These are phyloP conservation scores for Eulemur coronatus DNA, from an alignment of 2,797 vertebrate genomes.

Conservation along the genomic window DNA sequence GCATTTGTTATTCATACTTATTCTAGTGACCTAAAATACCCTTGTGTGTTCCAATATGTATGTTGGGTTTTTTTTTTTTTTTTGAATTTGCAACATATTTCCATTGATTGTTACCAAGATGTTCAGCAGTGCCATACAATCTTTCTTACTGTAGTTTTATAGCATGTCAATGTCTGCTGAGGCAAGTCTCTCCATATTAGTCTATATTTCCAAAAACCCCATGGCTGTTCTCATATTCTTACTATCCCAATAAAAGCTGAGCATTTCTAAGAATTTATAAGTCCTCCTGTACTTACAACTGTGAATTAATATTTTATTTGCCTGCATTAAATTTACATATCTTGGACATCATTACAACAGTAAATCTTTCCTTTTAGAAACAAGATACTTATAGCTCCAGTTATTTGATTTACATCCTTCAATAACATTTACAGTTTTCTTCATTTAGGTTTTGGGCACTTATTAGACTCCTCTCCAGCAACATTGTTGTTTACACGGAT, in stretches of 20 bases:
- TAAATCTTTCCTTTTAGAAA: background rate
- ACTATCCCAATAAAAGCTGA: background rate
- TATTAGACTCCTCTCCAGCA: background rate
- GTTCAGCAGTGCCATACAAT: background rate
- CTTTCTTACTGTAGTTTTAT: background rate
- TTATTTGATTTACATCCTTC: constrained; percentile 1
- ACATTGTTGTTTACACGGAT: background rate
- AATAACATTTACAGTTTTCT: background rate
- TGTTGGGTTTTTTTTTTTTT: background rate
- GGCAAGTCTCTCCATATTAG: background rate
- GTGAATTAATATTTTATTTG: background rate
- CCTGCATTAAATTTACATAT: background rate
- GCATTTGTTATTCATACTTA: background rate
- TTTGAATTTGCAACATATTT: background rate
- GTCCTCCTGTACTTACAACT: background rate
- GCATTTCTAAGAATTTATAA: background rate
- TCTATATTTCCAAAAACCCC: background rate
- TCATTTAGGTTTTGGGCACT: background rate
- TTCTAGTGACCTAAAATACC: background rate
- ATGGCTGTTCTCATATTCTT: background rate
- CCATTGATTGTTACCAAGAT: background rate
- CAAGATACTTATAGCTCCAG: background rate
- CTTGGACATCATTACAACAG: background rate
- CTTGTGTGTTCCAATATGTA: background rate
- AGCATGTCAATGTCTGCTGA: background rate